Evolutionary conservation across 2,113 vertebrate genomes (phyloP).

Genomic region (Cricetomys ansorgei): DNA sequence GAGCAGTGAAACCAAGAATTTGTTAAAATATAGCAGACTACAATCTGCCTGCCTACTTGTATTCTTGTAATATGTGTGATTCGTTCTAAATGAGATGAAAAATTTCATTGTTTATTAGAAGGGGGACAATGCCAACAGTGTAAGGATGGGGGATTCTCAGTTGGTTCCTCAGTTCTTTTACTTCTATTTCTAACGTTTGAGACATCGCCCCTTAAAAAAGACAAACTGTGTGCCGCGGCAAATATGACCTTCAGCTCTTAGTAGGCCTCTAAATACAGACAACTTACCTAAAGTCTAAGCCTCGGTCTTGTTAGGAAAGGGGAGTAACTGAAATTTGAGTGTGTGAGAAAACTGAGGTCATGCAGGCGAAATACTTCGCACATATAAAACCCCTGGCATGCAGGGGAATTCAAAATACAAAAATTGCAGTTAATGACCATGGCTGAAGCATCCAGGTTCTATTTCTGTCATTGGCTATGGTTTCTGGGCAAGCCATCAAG

Average conservation of each 20-base stretch:
- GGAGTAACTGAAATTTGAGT: background rate
- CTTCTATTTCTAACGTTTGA: background rate
- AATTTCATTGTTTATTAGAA: background rate
- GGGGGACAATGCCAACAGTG: background rate
- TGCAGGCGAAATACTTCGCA: background rate
- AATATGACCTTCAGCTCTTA: background rate
- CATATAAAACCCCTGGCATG: background rate
- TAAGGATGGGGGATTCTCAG: background rate
- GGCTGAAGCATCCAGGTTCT: background rate
- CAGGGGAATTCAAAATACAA: background rate
- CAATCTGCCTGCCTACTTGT: background rate
- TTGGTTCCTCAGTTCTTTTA: background rate
- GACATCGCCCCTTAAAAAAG: background rate
- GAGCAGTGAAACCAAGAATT: background rate
- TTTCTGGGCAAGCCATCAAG: background rate
- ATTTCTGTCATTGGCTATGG: background rate
- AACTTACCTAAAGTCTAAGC: background rate
- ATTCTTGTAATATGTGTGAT: background rate
- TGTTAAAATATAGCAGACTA: background rate
- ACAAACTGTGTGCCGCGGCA: background rate
- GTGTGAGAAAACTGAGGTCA: background rate
- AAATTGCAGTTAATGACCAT: background rate
- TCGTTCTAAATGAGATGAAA: conserved; percentile 2
- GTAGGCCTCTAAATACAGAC: background rate
- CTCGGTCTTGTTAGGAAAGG: background rate